Evolutionary conservation across 1,140 invertebrate species (phyloP).

Genomic region (Caenorhabditis remanei): DNA sequence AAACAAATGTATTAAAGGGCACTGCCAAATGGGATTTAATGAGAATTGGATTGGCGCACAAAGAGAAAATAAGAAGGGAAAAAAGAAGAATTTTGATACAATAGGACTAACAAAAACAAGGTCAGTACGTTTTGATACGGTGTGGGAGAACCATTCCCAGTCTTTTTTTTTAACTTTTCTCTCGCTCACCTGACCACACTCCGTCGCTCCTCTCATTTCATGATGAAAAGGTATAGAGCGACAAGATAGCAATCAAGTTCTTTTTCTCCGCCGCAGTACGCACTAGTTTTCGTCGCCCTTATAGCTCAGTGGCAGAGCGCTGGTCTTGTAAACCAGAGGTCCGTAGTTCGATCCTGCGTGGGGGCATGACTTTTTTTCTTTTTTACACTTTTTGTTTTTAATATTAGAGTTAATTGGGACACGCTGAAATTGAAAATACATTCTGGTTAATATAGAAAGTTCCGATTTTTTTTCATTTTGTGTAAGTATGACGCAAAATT

Average conservation of each 20-base stretch:
- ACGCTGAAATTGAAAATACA: too few species aligned
- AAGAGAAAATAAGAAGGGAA: neutral
- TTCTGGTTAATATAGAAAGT: too few species aligned
- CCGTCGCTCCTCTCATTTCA: neutral
- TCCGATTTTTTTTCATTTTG: too few species aligned
- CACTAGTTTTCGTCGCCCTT: neutral
- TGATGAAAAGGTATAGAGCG: neutral
- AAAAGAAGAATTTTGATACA: neutral
- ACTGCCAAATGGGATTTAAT: neutral
- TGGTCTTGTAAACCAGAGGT: conserved; percentile 51
- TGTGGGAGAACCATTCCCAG: neutral
- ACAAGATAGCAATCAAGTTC: too few species aligned
- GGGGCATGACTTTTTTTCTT: neutral
- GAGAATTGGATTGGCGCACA: neutral
- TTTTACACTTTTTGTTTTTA: neutral
- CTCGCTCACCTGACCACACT: too few species aligned
- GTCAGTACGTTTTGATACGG: neutral
- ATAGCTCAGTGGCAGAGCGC: conserved; percentile 45
- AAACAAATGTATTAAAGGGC: neutral
- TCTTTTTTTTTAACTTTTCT: too few species aligned
- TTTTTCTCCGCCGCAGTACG: too few species aligned
- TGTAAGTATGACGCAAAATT: too few species aligned
- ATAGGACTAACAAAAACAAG: neutral
- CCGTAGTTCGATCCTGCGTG: conserved; percentile 51
- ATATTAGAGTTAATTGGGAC: too few species aligned